Evolutionary conservation across 2,888 invertebrate genomes (phyloP), one percentile per base, ranked within the genome.

Genomic region (Brachyptera putata): DNA sequence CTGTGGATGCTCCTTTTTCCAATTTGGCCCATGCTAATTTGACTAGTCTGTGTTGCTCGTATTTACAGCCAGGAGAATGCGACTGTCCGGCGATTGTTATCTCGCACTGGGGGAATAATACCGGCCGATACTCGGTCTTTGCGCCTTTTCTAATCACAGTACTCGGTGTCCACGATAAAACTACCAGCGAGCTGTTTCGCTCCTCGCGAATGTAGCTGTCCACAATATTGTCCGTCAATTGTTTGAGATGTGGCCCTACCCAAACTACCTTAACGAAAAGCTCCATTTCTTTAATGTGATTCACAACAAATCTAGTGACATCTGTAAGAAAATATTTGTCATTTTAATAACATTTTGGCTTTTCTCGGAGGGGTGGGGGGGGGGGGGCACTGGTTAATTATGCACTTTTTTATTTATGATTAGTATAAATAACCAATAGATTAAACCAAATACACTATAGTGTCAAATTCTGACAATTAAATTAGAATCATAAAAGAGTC

Each of bases 161-260:
- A 39, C 84, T 85, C 0, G 89, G 88, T 9, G 80, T 80, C 83
- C 86, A 86, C 68, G 82, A 81, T 63, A 89, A 76, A 58, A 89
- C 79, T 18, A 87, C 71, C 18, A 83, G 69, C 9, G 82, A 80
- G 63, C 75, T 71, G 61, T 69, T 73, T 2, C 65, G 65, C 26
- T 18, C 1, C 18, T 43, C 24, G 2, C 26, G 21, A 11, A 30
- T 22, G 36, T 60, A 59, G 4, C 39, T 18, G 9, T 34, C 18
- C 5, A 50, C 36, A 55, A 57, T 18, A 25, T 59, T 41, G 53
- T 72, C 69, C 0, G 78, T 70, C 0, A 75, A 75, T 3, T 71
- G 63, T 58, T 72, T 73, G 48, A 89, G 75, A 64, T 83, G 75
- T 0, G 77, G 71, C 1, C 87, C 89, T 13, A 90, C 73, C 87